Conservation (phyloP, 2,113 vertebrate genomes). For the Aldabrachelys gigantea region DNA sequence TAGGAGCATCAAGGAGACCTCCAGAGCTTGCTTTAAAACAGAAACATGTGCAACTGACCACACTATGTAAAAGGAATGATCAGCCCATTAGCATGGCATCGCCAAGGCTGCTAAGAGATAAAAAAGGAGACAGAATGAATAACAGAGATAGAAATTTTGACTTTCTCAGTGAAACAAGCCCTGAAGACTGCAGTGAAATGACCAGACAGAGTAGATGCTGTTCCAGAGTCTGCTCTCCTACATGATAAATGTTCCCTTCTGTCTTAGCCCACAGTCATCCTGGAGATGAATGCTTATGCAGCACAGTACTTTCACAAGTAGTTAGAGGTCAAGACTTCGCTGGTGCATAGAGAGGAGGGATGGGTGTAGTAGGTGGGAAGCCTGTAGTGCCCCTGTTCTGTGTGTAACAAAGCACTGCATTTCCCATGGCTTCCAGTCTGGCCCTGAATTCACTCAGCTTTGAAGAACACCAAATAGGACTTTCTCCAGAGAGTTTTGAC, state of each 20-base stretch:
- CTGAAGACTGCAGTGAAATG: not conserved
- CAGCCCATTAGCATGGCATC: not conserved
- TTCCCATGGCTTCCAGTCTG: not conserved
- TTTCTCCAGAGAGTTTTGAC: not conserved
- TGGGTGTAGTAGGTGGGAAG: not conserved
- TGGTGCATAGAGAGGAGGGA: fast-evolving
- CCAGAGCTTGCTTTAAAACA: not conserved
- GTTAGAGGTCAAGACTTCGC: not conserved
- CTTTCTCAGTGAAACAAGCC: not conserved
- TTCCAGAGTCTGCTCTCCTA: not conserved
- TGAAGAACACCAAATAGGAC: not conserved
- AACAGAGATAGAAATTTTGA: not conserved
- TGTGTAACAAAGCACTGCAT: not conserved
- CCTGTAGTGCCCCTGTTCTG: fast-evolving
- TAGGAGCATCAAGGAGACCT: not conserved
- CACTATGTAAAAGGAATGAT: not conserved
- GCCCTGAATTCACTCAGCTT: fast-evolving
- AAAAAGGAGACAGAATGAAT: not conserved
- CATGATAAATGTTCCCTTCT: fast-evolving
- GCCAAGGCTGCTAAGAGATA: not conserved
- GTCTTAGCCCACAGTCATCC: too few relatives aligned
- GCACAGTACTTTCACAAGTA: not conserved
- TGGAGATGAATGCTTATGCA: fast-evolving
- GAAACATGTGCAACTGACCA: not conserved
- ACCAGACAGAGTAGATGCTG: not conserved